Conservation (phyloP, 2,113 vertebrate species). For the Camelus bactrianus region DNA sequence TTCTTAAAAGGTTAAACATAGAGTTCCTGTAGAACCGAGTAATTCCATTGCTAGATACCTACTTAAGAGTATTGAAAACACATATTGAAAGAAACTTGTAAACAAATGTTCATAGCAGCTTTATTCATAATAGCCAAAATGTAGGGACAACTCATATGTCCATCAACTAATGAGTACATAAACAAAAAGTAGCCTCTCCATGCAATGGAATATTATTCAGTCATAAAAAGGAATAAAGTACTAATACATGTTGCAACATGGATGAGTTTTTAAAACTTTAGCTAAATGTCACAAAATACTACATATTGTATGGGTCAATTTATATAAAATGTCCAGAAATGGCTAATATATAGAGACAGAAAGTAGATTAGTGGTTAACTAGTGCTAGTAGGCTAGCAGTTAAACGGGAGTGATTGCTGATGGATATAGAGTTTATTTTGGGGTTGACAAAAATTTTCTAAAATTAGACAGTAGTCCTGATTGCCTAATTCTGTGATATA, state of each 20-base stretch:
- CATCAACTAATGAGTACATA: background rate
- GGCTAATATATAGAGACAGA: background rate
- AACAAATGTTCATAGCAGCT: background rate
- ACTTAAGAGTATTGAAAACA: background rate
- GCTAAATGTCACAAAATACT: background rate
- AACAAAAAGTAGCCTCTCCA: background rate
- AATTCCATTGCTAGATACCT: background rate
- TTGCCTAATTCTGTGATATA: background rate
- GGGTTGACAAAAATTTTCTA: background rate
- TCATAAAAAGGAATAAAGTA: background rate
- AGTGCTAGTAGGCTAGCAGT: background rate
- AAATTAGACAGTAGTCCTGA: background rate
- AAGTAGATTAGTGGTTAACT: background rate
- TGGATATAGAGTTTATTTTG: background rate
- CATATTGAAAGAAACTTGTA: background rate
- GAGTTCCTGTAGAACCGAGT: background rate
- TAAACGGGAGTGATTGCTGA: background rate
- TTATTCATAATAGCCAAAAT: background rate
- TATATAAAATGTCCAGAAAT: background rate
- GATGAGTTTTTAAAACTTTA: background rate
- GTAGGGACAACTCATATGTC: no score
- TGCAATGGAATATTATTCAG: background rate
- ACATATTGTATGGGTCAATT: background rate
- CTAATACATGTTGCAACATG: background rate
- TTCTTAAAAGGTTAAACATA: background rate